Evolutionary conservation across 2,113 vertebrate genomes (phyloP), one percentile per base, ranked within the genome.

Genomic region (Micronisus gabar): DNA sequence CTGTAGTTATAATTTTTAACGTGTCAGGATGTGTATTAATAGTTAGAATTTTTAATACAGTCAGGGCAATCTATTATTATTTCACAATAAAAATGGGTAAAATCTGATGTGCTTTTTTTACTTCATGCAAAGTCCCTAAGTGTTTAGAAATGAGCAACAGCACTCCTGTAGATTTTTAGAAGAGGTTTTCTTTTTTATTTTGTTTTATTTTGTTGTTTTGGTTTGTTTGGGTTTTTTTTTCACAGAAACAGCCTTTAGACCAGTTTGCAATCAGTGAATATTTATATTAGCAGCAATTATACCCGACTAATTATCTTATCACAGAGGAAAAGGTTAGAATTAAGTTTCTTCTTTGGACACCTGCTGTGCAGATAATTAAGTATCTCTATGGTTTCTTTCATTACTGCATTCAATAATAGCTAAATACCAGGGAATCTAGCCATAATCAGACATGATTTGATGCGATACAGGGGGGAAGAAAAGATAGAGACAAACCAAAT

Each of bases 301-400:
- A 96, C 90, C 81, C 94, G 47, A 96, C 95, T 98, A 98, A 98
- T 98, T 98, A 98, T 98, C 97, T 98, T 98, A 98, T 98, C 96
- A 98, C 92, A 97, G 96, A 98, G 95, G 95, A 97, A 97, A 98
- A 98, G 97, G 98, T 98, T 98, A 98, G 95, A 98, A 98, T 97
- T 97, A 97, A 98, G 91, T 95, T 97, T 97, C 86, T 97, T 96
- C 97, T 98, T 94, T 97, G 97, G 98, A 97, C 94, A 97, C 98
- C 97, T 89, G 96, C 98, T 98, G 98, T 94, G 98, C 95, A 92
- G 96, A 98, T 98, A 98, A 98, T 98, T 98, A 98, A 98, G 95
- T 97, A 97, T 98, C 98, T 97, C 96, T 97, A 97, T 97, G 97
- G 88, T 88, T 98, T 98, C 97, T 98, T 98, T 98, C 97, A 98